These are phyloP conservation scores for Machimus atricapillus DNA, from an alignment of 2,888 invertebrate genomes.

Conservation along the genomic window DNA sequence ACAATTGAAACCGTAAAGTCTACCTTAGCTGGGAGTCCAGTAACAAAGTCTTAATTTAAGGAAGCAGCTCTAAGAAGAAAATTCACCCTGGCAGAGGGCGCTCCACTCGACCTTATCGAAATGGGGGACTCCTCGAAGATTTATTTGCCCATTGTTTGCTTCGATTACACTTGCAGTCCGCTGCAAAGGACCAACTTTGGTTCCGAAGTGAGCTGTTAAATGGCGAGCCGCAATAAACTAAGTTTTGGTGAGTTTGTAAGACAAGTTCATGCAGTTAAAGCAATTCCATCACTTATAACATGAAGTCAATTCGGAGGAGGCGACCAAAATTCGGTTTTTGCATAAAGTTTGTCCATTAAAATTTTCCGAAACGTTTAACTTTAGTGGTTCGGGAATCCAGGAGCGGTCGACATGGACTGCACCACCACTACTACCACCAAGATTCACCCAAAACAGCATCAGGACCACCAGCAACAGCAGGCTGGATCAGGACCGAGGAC, in stretches of 20 bases:
- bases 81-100: neutral
- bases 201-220: neutral
- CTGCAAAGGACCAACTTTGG: neutral
- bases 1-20: too few species aligned
- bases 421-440: neutral
- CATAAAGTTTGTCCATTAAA: conserved; percentile 33
- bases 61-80: neutral
- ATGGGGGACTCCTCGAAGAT: neutral
- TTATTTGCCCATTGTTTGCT: neutral
- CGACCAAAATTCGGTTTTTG: conserved; percentile 35
- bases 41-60: neutral
- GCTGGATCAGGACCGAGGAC: neutral
- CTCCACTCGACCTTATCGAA: neutral
- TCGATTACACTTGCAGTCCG: neutral
- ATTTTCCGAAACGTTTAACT: conserved; percentile 36
- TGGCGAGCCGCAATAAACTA: conserved; percentile 33
- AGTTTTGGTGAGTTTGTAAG: conserved; percentile 17
- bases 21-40: neutral
- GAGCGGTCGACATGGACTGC: neutral
- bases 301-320: conserved; percentile 23
- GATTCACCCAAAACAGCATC: neutral
- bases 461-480: neutral
- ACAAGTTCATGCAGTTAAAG: conserved; percentile 33
- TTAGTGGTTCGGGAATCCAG: neutral
- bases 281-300: conserved; percentile 28